Base-by-base conservation (phyloP, 2,888 invertebrate genomes). In the Cephus sareptanus region DNA sequence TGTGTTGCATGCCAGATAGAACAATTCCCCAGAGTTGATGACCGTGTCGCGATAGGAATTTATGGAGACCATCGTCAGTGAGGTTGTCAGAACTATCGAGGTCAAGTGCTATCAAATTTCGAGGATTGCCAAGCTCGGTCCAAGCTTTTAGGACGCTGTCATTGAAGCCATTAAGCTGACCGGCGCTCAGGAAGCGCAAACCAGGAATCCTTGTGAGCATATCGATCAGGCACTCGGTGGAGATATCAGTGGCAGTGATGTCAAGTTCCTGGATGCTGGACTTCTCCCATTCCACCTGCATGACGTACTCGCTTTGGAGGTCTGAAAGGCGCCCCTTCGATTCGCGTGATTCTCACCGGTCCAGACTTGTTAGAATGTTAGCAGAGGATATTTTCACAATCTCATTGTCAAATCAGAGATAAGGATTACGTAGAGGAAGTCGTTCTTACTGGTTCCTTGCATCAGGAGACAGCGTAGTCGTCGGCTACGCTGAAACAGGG, bases 251-350 rank as follows among this genome's bases (percentile, higher is more conserved):
- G 1, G 98, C 99, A 0, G 98, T 98, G 78, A 99, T 96, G 89
- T 99, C 99, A 84, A 99, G 91, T 92, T 99, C 99, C 90, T 97
- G 97, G 78, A 99, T 92, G 0, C 95, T 95, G 1, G 98, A 97
- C 91, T 98, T 98, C 91, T 99, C 99, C 99, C 99, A 99, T 88
- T 99, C 99, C 12, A 98, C 98, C 89, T 96, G 96, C 96, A 97
- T 97, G 80, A 99, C 96, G 91, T 97, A 94, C 85, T 98, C 97
- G 84, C 98, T 98, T 89, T 96, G 96, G 12, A 99, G 93, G 91
- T 95, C 98, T 98, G 90, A 35, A 90, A 90, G 78, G 77, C 80
- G 77, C 76, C 77, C 34, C 69, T 73, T 69, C 34, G 12, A 73
- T 75, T 71, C 71, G 71, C 34, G 33, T 31, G 31, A 33, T 71